phyloP scores from a whole-genome alignment of 2,113 vertebrate species.

The Pollachius pollachius region DNA sequence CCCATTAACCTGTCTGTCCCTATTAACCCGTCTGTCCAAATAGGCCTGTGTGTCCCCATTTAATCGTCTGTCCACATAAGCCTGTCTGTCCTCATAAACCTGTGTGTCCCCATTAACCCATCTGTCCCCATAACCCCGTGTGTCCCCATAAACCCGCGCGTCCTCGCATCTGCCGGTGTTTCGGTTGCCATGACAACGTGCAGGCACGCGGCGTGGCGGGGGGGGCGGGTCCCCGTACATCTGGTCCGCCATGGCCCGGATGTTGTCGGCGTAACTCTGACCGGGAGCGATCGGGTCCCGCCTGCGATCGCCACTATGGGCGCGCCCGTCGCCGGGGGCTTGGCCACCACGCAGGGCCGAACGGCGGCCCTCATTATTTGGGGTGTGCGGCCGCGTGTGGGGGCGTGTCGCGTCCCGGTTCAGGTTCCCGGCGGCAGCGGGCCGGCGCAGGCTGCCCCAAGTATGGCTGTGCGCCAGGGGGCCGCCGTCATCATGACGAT shows the following conservation, averaged over 20 bases:
- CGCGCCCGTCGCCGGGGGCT: not conserved
- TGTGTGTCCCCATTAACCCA: no score
- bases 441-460: not conserved
- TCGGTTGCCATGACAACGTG: not conserved
- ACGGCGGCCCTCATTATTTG: not conserved
- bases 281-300: not conserved
- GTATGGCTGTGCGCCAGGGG: conserved; percentile 14
- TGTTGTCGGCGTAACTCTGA: conserved; percentile 43
- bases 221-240: conserved; percentile 56
- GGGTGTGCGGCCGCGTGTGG: not conserved
- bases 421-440: conserved; percentile 5
- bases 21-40: no score
- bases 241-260: conserved; percentile 61
- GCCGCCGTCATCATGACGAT: no score
- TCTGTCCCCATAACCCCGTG: no score
- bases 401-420: conserved; percentile 1
- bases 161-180: not conserved
- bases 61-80: not conserved
- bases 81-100: no score
- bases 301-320: not conserved
- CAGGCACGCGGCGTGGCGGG: conserved; percentile 20
- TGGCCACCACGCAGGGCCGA: fast-evolving
- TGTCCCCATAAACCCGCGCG: not conserved
- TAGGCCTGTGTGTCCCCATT: not conserved
- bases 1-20: no score